A percentile compares a stretch with the other conserved stretches of the same genome.
Conservation (phyloP, 2,888 invertebrate genomes). For the Macaria notata region DNA sequence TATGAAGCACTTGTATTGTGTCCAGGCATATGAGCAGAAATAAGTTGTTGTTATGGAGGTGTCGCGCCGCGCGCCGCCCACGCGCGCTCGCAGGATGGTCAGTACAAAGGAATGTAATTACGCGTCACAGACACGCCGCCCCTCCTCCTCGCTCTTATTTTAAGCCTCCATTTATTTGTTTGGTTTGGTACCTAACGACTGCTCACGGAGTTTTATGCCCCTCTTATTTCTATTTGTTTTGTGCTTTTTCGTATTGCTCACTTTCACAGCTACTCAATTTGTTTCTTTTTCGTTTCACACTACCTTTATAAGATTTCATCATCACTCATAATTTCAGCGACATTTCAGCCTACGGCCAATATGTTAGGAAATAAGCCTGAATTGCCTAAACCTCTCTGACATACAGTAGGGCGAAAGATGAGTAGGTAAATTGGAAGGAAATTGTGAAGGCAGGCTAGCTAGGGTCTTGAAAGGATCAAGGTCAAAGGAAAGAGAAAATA, state of each 20-base stretch:
- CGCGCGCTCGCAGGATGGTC: constrained; percentile 32
- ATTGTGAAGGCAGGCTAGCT: constrained; percentile 16
- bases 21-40: too few relatives aligned
- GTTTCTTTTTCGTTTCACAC: too few relatives aligned
- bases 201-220: constrained; percentile 6
- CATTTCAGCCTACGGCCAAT: constrained; percentile 3
- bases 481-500: constrained; percentile 13
- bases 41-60: not conserved
- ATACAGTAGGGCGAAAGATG: constrained; percentile 13
- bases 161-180: constrained; percentile 26
- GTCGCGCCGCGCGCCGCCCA: not conserved
- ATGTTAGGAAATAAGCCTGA: constrained; percentile 14
- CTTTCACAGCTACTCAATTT: too few relatives aligned
- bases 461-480: constrained; percentile 12
- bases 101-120: constrained; percentile 74
- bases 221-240: not conserved
- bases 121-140: constrained; percentile 59
- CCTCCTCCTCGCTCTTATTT: constrained; percentile 50
- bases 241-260: not conserved
- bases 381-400: constrained; percentile 14
- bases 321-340: too few relatives aligned
- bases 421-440: constrained; percentile 18
- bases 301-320: too few relatives aligned
- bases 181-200: constrained; percentile 6
- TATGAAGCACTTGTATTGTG: too few relatives aligned